Evolutionary conservation across 2,113 vertebrate genomes (phyloP).

Genomic region (Micromys minutus): DNA sequence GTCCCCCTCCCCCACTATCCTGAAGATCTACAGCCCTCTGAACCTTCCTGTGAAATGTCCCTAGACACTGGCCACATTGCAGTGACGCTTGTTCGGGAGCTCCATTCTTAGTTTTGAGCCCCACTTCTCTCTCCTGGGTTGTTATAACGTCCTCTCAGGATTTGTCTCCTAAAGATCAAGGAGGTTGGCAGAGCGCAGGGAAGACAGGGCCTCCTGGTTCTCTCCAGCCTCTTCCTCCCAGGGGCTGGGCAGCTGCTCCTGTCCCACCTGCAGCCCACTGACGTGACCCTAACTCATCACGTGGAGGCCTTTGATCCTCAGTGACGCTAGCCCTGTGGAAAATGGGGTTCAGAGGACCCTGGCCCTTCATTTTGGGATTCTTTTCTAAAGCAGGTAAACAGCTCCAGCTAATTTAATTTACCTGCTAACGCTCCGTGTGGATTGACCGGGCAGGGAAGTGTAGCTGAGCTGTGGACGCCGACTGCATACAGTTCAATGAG

Average conservation of each 20-base stretch:
- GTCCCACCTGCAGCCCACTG: background rate
- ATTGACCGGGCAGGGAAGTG: background rate
- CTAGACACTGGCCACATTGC: background rate
- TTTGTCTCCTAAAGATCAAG: background rate
- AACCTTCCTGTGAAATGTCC: background rate
- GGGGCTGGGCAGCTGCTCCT: background rate
- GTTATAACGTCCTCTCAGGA: accelerated
- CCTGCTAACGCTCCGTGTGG: background rate
- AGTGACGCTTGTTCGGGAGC: background rate
- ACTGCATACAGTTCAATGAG: constrained; percentile 10
- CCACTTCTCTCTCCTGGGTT: background rate
- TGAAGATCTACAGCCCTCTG: background rate
- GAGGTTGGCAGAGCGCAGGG: accelerated
- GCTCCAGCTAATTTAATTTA: constrained; percentile 40
- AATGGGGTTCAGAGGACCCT: background rate
- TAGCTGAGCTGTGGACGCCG: background rate
- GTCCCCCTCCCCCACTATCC: background rate
- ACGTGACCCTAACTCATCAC: accelerated
- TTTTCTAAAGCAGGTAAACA: background rate
- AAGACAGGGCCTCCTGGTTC: accelerated
- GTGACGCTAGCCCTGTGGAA: accelerated
- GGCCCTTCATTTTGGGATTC: background rate
- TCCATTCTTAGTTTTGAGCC: background rate
- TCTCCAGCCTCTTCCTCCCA: background rate
- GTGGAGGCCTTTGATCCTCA: accelerated